These are phyloP conservation scores for Melitaea athalia DNA, from an alignment of 2,888 invertebrate species.

Conservation along the genomic window DNA sequence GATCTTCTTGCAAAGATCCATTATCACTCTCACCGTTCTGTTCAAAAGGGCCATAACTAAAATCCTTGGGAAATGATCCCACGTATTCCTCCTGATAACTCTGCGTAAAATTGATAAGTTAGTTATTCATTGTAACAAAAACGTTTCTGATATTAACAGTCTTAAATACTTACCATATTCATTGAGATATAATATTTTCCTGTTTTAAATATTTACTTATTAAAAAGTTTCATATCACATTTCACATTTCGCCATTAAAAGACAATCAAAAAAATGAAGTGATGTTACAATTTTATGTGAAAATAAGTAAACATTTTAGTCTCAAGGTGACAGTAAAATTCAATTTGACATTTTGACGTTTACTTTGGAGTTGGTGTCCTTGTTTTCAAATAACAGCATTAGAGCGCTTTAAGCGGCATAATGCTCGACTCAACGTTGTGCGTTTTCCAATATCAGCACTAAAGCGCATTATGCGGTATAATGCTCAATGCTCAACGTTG, in stretches of 20 bases:
- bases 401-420: no score
- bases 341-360: background rate
- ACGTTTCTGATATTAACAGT: conserved; percentile 4
- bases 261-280: conserved; percentile 19
- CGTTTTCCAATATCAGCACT: no score
- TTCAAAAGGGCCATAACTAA: conserved; percentile 94
- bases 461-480: no score
- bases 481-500: no score
- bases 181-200: conserved; percentile 13
- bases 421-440: no score
- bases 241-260: conserved; percentile 26
- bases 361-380: background rate
- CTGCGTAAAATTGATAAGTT: conserved; percentile 48
- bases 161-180: conserved; percentile 33
- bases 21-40: conserved; percentile 87
- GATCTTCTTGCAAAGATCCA: conserved; percentile 85
- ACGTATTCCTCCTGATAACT: conserved; percentile 84
- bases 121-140: conserved; percentile 20
- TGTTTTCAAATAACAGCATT: no score
- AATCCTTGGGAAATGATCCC: conserved; percentile 93
- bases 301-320: conserved; percentile 32
- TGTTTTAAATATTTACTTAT: conserved; percentile 13
- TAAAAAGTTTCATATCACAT: conserved; percentile 19
- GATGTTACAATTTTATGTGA: conserved; percentile 26
- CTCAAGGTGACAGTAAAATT: conserved; percentile 21